A percentile compares a stretch with the other conserved stretches of the same genome.
Evolutionary conservation across 2,888 invertebrate genomes (phyloP).

Genomic region (Boloria euphrosyne): DNA sequence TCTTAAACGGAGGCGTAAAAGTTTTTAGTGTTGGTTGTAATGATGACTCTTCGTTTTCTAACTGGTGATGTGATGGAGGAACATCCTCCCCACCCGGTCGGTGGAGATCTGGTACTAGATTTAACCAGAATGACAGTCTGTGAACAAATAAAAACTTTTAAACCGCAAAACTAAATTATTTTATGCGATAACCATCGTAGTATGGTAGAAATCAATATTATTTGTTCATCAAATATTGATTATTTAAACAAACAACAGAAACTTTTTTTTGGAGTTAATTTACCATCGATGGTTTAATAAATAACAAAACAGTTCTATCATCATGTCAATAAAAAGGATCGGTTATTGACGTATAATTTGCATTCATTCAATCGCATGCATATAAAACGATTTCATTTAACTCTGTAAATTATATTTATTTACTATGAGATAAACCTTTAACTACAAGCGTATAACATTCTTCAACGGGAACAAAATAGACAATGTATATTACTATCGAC

Average conservation of each 20-base stretch:
- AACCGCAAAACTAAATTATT: neutral
- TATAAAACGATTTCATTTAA: neutral
- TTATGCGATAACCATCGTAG: too few relatives aligned
- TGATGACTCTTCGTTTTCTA: constrained; percentile 87
- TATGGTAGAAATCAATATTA: too few relatives aligned
- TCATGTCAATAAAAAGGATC: neutral
- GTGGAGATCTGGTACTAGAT: constrained; percentile 95
- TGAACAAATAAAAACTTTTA: constrained; percentile 42
- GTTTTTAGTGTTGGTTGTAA: constrained; percentile 80
- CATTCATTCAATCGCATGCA: neutral
- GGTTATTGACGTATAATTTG: constrained; percentile 3
- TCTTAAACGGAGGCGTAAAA: constrained; percentile 80
- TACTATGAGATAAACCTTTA: too few relatives aligned
- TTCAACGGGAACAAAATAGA: neutral
- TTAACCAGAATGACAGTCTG: constrained; percentile 96
- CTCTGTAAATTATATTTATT: too few relatives aligned
- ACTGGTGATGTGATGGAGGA: constrained; percentile 91
- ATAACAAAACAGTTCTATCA: neutral
- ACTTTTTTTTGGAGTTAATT: neutral
- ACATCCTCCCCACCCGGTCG: constrained; percentile 94
- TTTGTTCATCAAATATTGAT: too few relatives aligned
- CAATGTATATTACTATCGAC: neutral
- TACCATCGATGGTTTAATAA: neutral
- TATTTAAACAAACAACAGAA: neutral
- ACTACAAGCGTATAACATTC: too few relatives aligned